Percentiles rank a stretch among this genome's conserved stretches.
phyloP scores from a whole-genome alignment of 2,113 vertebrate genomes.

The Pyxicephalus adspersus region DNA sequence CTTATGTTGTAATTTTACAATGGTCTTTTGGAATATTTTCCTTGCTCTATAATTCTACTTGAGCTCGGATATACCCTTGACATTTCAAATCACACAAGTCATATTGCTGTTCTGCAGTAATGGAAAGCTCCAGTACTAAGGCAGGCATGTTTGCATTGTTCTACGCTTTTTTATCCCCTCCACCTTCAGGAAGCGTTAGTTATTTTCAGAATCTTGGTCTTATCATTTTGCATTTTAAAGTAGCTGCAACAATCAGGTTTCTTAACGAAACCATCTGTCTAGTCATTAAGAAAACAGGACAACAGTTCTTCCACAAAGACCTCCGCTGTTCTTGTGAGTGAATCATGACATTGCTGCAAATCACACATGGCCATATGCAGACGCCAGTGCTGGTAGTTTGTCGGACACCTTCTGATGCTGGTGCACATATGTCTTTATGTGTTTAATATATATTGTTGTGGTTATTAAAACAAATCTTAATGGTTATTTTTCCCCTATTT shows the following conservation, averaged over 20 bases:
- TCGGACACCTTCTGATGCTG: too few relatives aligned
- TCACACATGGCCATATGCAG: background rate
- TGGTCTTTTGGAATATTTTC: background rate
- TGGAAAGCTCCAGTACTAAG: conserved; percentile 4
- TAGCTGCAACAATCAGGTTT: background rate
- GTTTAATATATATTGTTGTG: too few relatives aligned
- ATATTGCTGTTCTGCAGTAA: background rate
- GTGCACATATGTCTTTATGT: too few relatives aligned
- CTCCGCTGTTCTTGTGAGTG: background rate
- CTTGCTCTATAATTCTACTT: background rate
- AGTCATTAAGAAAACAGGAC: background rate
- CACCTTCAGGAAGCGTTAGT: background rate
- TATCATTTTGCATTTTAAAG: background rate
- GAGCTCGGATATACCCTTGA: conserved; percentile 26
- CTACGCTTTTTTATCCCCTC: background rate
- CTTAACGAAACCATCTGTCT: conserved; percentile 11
- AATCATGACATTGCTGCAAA: background rate
- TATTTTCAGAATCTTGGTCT: background rate
- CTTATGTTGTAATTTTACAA: background rate
- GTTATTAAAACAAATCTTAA: too few relatives aligned
- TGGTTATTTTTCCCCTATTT: too few relatives aligned
- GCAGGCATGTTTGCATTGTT: background rate
- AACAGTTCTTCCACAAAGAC: background rate
- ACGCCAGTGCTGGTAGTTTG: background rate
- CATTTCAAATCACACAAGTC: conserved; percentile 18